Conservation (phyloP, 1,140 invertebrate species). For the Samia ricini region DNA sequence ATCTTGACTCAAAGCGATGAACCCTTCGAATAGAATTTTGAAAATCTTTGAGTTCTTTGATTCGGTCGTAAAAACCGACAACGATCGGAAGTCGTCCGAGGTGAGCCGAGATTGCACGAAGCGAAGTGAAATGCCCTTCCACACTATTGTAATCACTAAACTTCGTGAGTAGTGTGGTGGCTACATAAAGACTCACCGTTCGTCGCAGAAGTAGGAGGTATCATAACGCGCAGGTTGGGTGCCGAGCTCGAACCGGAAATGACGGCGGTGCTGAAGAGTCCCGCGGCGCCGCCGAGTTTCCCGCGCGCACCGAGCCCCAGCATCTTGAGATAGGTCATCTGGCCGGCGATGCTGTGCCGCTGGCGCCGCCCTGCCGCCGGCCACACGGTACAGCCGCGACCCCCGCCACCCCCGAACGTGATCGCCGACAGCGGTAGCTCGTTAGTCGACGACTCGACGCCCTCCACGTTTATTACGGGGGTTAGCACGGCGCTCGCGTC, state of each 20-base stretch:
- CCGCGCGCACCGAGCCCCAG: conserved; percentile 84
- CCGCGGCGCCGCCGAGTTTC: conserved; percentile 84
- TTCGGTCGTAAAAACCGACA: too few relatives aligned
- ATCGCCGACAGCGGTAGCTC: conserved; percentile 80
- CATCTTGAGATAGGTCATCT: conserved; percentile 94
- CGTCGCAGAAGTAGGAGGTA: conserved; percentile 83
- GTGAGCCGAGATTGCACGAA: too few relatives aligned
- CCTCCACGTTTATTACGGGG: conserved; percentile 53
- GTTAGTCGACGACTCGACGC: conserved; percentile 77
- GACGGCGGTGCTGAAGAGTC: conserved; percentile 95
- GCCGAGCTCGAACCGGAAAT: conserved; percentile 95
- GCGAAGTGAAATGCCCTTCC: too few relatives aligned
- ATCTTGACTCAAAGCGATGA: too few relatives aligned
- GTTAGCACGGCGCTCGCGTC: too few relatives aligned
- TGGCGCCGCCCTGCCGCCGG: conserved; percentile 87
- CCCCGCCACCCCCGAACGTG: conserved; percentile 53
- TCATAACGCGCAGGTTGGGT: conserved; percentile 92
- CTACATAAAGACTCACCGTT: conserved; percentile 80
- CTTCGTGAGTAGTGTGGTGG: too few relatives aligned
- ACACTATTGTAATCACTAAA: too few relatives aligned
- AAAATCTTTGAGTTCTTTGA: too few relatives aligned
- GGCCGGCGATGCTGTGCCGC: conserved; percentile 95
- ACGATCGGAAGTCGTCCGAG: too few relatives aligned
- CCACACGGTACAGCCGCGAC: conserved; percentile 68
- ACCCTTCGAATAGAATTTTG: too few relatives aligned